Conservation (phyloP, 1,140 invertebrate genomes). For the Planococcus citri region DNA sequence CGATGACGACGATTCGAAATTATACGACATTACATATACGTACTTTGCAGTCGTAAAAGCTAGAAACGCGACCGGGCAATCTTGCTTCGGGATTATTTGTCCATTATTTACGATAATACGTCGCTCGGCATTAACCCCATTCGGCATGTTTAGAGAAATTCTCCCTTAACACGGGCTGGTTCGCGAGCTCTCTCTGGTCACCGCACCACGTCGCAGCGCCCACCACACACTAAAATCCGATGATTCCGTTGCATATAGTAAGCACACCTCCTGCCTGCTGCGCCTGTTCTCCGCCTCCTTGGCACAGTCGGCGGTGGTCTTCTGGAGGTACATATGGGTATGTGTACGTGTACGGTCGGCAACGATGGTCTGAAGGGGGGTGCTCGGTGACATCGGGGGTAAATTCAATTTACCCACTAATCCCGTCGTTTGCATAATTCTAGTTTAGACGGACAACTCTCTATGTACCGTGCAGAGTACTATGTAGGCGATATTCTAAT, state of each 20-base stretch:
- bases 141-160: not conserved
- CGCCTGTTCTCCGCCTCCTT: too few species aligned
- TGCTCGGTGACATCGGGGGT: not conserved
- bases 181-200: too few species aligned
- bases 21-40: too few species aligned
- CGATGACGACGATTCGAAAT: too few species aligned
- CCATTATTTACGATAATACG: slow-evolving; percentile 7
- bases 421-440: slow-evolving; percentile 1
- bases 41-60: not conserved
- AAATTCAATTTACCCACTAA: slow-evolving; percentile 7
- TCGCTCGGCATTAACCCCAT: not conserved
- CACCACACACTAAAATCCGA: not conserved
- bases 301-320: too few species aligned
- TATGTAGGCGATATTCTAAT: not conserved
- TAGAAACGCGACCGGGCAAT: not conserved
- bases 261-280: not conserved
- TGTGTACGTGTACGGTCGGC: too few species aligned
- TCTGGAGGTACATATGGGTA: too few species aligned
- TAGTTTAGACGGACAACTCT: not conserved
- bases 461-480: not conserved
- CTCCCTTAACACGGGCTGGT: not conserved
- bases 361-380: not conserved
- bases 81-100: slow-evolving; percentile 1
- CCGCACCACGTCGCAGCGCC: too few species aligned
- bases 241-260: not conserved